These are phyloP conservation scores for Amaurobius ferox DNA, from an alignment of 2,888 invertebrate species.

Conservation along the genomic window DNA sequence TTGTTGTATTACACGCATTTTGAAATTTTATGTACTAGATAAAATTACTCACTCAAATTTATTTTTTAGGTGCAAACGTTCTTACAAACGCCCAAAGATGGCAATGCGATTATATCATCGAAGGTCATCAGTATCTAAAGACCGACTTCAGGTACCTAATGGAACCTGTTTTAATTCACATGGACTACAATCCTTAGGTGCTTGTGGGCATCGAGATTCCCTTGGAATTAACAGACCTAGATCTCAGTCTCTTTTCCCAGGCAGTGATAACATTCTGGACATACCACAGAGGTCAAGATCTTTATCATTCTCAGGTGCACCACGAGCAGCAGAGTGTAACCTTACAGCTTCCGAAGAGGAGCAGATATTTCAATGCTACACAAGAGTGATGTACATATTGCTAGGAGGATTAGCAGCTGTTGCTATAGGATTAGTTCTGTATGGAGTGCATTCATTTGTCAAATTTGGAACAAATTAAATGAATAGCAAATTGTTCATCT, in stretches of 20 bases:
- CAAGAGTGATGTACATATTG: slow-evolving; percentile 56
- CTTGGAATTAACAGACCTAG: slow-evolving; percentile 37
- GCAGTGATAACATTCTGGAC: slow-evolving; percentile 27
- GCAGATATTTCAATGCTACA: slow-evolving; percentile 61
- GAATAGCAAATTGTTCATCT: too few species aligned
- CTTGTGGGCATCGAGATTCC: slow-evolving; percentile 40
- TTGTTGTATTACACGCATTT: too few species aligned
- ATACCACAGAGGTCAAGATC: slow-evolving; percentile 33
- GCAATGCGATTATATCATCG: slow-evolving; percentile 57
- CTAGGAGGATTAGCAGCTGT: slow-evolving; percentile 52
- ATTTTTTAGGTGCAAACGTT: neutral
- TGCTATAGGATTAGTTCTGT: slow-evolving; percentile 27
- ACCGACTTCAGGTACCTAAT: slow-evolving; percentile 31
- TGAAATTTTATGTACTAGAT: too few species aligned
- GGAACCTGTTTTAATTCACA: slow-evolving; percentile 20
- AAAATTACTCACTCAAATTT: too few species aligned
- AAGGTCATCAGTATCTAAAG: slow-evolving; percentile 50
- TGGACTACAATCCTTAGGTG: slow-evolving; percentile 27
- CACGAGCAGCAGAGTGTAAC: neutral
- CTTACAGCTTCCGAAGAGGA: slow-evolving; percentile 48
- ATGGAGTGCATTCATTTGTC: slow-evolving; percentile 29
- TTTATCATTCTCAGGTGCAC: slow-evolving; percentile 36
- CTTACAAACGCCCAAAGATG: slow-evolving; percentile 24
- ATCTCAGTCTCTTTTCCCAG: slow-evolving; percentile 60
- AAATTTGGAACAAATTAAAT: neutral